phyloP scores from a whole-genome alignment of 2,888 invertebrate genomes.

The Nomada ferruginata region DNA sequence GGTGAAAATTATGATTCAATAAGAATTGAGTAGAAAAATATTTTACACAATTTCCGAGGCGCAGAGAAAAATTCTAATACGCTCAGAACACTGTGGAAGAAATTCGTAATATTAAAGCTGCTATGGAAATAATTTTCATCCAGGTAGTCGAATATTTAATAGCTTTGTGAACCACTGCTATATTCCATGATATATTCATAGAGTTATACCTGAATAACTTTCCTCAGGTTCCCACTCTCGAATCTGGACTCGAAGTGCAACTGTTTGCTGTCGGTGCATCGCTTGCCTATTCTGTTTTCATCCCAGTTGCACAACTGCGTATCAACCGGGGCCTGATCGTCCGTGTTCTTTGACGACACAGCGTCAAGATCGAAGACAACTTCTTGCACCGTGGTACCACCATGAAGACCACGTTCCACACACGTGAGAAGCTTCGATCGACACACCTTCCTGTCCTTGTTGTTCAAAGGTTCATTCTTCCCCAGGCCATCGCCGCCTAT shows the following conservation, averaged over 20 bases:
- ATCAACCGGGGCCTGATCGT: slow-evolving; percentile 44
- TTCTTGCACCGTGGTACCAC: slow-evolving; percentile 86
- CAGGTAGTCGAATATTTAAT: too few relatives aligned
- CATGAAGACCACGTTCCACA: slow-evolving; percentile 88
- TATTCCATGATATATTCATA: not conserved
- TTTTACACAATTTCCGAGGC: too few relatives aligned
- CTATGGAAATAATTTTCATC: too few relatives aligned
- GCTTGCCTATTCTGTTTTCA: slow-evolving; percentile 73
- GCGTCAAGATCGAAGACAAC: slow-evolving; percentile 90
- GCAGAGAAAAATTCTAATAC: too few relatives aligned
- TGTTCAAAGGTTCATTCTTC: slow-evolving; percentile 87
- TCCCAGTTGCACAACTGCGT: slow-evolving; percentile 75
- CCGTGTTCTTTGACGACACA: slow-evolving; percentile 74
- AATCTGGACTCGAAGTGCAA: slow-evolving; percentile 93
- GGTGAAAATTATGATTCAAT: too few relatives aligned
- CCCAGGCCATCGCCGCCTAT: slow-evolving; percentile 86
- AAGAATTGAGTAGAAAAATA: too few relatives aligned
- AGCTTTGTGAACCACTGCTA: too few relatives aligned
- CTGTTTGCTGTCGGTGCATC: slow-evolving; percentile 79
- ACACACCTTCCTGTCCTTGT: slow-evolving; percentile 85
- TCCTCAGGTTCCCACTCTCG: slow-evolving; percentile 93
- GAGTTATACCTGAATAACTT: slow-evolving; percentile 89
- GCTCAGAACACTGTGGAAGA: too few relatives aligned
- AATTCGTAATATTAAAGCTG: too few relatives aligned
- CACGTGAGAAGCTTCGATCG: slow-evolving; percentile 88